A percentile compares a stretch with the other conserved stretches of the same genome.
Evolutionary conservation across 2,888 invertebrate species (phyloP).

Genomic region (Andrena bicolor): DNA sequence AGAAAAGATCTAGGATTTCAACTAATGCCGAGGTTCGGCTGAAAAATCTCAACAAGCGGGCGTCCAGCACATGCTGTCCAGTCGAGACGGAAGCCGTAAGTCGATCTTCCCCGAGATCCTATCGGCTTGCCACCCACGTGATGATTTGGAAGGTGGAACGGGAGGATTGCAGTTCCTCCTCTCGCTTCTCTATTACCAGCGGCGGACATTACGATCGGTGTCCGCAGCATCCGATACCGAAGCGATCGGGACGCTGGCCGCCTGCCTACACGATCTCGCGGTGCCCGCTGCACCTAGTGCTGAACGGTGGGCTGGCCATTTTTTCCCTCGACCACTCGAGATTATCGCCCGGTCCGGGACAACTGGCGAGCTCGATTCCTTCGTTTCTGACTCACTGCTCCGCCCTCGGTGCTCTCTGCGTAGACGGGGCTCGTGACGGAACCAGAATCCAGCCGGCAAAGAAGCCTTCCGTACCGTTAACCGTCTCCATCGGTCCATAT

Average conservation of each 20-base stretch:
- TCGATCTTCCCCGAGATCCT: slow-evolving; percentile 68
- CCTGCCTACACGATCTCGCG: slow-evolving; percentile 63
- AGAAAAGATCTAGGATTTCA: slow-evolving; percentile 46
- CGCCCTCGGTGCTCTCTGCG: slow-evolving; percentile 57
- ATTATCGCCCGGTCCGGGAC: slow-evolving; percentile 61
- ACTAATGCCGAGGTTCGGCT: not conserved
- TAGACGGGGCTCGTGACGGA: slow-evolving; percentile 46
- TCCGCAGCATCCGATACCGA: slow-evolving; percentile 68
- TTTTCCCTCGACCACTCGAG: slow-evolving; percentile 64
- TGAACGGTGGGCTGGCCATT: slow-evolving; percentile 65
- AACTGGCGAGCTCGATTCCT: slow-evolving; percentile 47
- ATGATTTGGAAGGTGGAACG: slow-evolving; percentile 56
- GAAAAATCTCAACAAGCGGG: not conserved
- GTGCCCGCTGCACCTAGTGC: slow-evolving; percentile 50
- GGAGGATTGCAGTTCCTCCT: slow-evolving; percentile 50
- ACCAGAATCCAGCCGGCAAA: slow-evolving; percentile 26
- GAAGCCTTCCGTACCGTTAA: slow-evolving; percentile 44
- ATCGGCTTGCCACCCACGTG: slow-evolving; percentile 69
- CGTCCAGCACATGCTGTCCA: slow-evolving; percentile 42
- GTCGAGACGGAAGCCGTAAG: slow-evolving; percentile 70
- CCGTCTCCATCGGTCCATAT: not conserved
- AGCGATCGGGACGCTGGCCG: slow-evolving; percentile 51
- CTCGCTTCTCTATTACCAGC: slow-evolving; percentile 59
- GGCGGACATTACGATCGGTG: slow-evolving; percentile 69
- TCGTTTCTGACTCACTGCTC: slow-evolving; percentile 65